A percentile compares a stretch with the other conserved stretches of the same genome.
Evolutionary conservation across 1,140 invertebrate genomes (phyloP).

Genomic region (Drosophila ficusphila): DNA sequence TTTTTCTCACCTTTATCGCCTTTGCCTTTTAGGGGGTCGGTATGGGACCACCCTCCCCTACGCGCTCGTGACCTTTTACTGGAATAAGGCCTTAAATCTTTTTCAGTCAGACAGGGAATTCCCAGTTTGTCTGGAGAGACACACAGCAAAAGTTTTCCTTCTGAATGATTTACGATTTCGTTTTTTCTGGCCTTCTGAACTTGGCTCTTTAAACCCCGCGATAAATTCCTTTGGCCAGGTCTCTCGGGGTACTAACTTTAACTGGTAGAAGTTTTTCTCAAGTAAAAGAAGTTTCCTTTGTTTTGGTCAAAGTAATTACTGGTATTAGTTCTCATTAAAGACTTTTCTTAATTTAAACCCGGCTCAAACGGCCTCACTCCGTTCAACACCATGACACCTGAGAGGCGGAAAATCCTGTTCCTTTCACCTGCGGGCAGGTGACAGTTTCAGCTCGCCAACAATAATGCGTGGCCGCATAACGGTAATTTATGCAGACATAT

Average conservation of each 20-base stretch:
- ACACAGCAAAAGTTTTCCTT: conserved; percentile 18
- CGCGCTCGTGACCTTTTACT: conserved; percentile 42
- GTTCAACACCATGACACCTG: conserved; percentile 20
- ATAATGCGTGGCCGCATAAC: conserved; percentile 43
- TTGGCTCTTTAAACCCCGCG: conserved; percentile 8
- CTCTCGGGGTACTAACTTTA: conserved; percentile 7
- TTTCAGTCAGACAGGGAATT: conserved; percentile 31
- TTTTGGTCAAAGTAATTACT: neutral
- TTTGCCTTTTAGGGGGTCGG: too few relatives aligned
- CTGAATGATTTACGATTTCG: conserved; percentile 45
- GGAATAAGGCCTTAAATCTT: conserved; percentile 33
- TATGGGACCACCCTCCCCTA: too few relatives aligned
- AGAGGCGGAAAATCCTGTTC: conserved; percentile 15
- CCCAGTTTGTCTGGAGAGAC: conserved; percentile 20
- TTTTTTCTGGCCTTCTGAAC: conserved; percentile 20
- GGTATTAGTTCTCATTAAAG: neutral
- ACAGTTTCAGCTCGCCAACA: conserved; percentile 22
- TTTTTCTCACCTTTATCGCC: too few relatives aligned
- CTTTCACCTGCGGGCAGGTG: conserved; percentile 13
- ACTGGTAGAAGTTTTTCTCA: neutral
- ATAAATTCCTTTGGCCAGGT: neutral
- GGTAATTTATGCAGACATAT: conserved; percentile 79
- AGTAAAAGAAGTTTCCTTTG: conserved; percentile 8
- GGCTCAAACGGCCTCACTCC: neutral
- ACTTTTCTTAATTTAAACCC: neutral